phyloP scores from a whole-genome alignment of 92 coral and sea anemone genomes.

The Epizoanthus ramosus region DNA sequence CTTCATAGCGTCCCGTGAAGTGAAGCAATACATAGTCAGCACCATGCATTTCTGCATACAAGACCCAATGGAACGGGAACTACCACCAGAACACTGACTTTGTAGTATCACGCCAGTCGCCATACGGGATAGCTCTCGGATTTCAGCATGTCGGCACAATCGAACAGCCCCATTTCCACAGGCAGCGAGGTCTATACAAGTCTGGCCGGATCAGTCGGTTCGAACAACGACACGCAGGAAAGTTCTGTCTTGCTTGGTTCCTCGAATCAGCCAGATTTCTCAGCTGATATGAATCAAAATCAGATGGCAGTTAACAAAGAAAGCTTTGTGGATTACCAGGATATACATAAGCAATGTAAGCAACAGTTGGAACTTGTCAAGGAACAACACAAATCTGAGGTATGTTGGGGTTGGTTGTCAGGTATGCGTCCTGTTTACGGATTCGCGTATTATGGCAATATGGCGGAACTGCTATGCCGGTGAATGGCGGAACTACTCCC shows the following conservation, averaged over 20 bases:
- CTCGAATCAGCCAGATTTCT: background rate
- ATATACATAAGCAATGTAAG: background rate
- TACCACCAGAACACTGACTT: no score
- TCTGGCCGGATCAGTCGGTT: background rate
- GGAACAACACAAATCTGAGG: constrained; percentile 7
- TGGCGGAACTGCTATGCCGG: no score
- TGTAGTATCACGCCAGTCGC: no score
- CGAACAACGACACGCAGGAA: background rate
- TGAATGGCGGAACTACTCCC: no score
- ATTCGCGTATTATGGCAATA: background rate
- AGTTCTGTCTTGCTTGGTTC: background rate
- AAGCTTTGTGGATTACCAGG: background rate
- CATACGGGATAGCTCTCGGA: background rate
- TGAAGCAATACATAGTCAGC: no score
- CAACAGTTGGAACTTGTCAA: constrained; percentile 10
- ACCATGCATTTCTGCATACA: no score
- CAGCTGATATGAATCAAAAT: background rate
- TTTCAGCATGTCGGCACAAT: constrained; percentile 4
- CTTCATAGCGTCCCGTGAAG: no score
- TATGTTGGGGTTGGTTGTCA: background rate
- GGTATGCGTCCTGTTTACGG: background rate
- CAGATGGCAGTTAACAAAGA: constrained; percentile 4
- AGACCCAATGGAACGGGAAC: no score
- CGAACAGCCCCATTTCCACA: background rate
- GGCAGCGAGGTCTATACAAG: background rate